Evolutionary conservation across 2,113 vertebrate species (phyloP), one percentile per base, ranked within the genome.

Genomic region (Muntiacus muntjak): DNA sequence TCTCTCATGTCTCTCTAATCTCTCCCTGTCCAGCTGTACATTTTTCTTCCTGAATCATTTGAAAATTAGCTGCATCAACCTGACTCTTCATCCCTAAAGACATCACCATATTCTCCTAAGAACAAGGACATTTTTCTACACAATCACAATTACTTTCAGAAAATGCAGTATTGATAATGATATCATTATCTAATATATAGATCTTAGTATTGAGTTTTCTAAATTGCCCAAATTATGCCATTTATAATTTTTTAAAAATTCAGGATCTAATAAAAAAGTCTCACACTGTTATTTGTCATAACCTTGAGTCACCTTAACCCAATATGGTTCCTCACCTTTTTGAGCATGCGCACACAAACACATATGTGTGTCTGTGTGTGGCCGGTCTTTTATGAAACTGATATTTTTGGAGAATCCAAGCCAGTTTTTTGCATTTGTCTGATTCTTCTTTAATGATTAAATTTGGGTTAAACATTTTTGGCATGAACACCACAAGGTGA

Each of bases 401-500:
- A 64, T 21, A n/a, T 64, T 87, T 93, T 91, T 96, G 47, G 40
- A 83, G 67, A 47, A 4, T 60, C 11, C 55, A 91, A 74, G n/a
- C 11, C n/a, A 50, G 17, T 43, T 55, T 83, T 91, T 94, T 40
- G 3, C 85, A n/a, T 89, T 94, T 71, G 13, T 84, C 74, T 86
- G 21, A 60, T 76, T 96, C 5, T 58, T 91, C 91, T 78, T 83
- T 58, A 6, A 36, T 89, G 92, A 94, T 94, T 92, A 90, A 89
- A 95, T 97, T 71, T 89, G 28, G 17, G 2, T 62, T 60, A 95
- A 92, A 81, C 33, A 36, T 85, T 94, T 88, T 89, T 95, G 52
- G 57, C 28, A 94, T 71, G 23, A 95, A 87, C 21, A 90, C 13
- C 64, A 67, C 58, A 67, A 55, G 33, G 33, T 92, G 91, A 85